Evolutionary conservation across 2,888 invertebrate genomes (phyloP), one percentile per base, ranked within the genome.

Genomic region (Taphrorychus bicolor): DNA sequence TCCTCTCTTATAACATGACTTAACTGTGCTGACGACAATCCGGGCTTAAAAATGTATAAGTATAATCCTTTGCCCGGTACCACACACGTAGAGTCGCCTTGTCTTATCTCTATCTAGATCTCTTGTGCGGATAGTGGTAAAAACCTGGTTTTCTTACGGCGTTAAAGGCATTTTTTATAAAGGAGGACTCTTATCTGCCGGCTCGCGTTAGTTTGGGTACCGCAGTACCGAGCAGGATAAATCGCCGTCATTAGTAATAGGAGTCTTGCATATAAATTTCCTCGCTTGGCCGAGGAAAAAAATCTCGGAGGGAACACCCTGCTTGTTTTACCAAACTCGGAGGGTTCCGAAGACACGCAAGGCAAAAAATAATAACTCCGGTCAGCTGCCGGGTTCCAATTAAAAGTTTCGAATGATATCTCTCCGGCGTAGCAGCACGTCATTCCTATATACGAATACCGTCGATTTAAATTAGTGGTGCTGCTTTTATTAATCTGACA

Each of bases 91-190:
- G 65, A 48, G 54, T 54, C 62, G 42, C 41, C 63, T 69, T 69
- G 64, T 69, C 69, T 69, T 69, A 69, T 69, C 69, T 56, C 57
- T 65, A 69, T 69, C 69, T 60, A 68, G 59, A 68, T 68, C 68
- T 68, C 64, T 59, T 45, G 67, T 66, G 67, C 62, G 62, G 67
- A 67, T 67, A 63, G 62, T 67, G 67, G 62, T 62, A 67, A 62
- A 67, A 67, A 67, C 54, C 62, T 53, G 59, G 67, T 62, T 67
- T 62, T 67, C 67, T 67, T 67, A 53, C 62, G 59, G 62, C 62
- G 62, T 58, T 67, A 67, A 66, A 54, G 41, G 52, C 14, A 21
- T 4, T 59, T 66, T 66, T 66, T 66, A 59, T 60, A 58, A 41
- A 45, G 59, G 16, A 32, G 58, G 18, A 16, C 21, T 49, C 59